Evolutionary conservation across 2,113 vertebrate species (phyloP).

Genomic region (Phasianus colchicus): DNA sequence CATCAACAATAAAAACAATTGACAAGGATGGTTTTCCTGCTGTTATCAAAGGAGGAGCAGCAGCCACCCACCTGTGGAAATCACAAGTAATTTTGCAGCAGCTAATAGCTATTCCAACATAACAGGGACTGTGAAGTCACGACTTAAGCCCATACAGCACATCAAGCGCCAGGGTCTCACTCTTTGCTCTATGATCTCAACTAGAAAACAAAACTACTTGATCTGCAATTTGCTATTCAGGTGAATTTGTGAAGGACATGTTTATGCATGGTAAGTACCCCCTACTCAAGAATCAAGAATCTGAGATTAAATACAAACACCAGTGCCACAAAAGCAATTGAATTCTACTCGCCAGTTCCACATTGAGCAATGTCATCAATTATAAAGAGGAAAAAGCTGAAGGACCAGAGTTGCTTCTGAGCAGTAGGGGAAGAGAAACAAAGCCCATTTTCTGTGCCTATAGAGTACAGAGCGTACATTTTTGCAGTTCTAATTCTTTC

Average conservation of each 20-base stretch:
- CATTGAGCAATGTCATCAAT: neutral
- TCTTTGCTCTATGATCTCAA: neutral
- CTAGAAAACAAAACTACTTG: neutral
- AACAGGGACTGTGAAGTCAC: neutral
- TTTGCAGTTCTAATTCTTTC: neutral
- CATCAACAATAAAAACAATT: neutral
- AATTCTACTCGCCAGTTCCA: neutral
- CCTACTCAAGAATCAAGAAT: neutral
- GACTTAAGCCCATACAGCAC: neutral
- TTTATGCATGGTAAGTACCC: neutral
- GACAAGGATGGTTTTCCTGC: neutral
- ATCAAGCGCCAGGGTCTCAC: neutral
- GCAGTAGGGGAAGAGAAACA: neutral
- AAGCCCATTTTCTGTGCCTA: neutral
- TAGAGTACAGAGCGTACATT: rapidly evolving
- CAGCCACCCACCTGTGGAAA: neutral
- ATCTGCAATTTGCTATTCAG: neutral
- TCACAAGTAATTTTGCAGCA: neutral
- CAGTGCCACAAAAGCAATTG: neutral
- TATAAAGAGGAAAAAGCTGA: neutral
- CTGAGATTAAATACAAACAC: neutral
- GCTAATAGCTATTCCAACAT: neutral
- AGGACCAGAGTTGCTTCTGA: neutral
- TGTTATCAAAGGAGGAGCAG: neutral
- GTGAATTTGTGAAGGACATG: neutral